phyloP scores from a whole-genome alignment of 2,113 vertebrate species.

The Pseudolaguvia tuberculata region DNA sequence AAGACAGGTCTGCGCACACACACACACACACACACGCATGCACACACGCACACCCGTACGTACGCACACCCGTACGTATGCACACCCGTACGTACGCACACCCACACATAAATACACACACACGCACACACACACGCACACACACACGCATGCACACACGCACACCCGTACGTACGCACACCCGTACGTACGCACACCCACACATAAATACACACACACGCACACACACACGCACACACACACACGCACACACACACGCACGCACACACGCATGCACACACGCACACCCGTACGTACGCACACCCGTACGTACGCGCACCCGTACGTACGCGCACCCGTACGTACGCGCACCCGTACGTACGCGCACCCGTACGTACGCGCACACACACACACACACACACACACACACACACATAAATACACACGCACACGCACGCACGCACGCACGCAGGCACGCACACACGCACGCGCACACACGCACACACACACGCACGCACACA shows the following conservation, averaged over 20 bases:
- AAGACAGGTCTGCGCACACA: constrained; percentile 77
- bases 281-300: too few species aligned
- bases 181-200: too few species aligned
- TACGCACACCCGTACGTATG: constrained; percentile 24
- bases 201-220: constrained; percentile 36
- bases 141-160: constrained; percentile 22
- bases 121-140: constrained; percentile 43
- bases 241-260: constrained; percentile 22
- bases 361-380: constrained; percentile 25
- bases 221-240: constrained; percentile 44
- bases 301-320: too few species aligned
- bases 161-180: constrained; percentile 29
- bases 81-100: neutral
- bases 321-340: constrained; percentile 39
- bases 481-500: too few species aligned
- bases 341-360: constrained; percentile 31
- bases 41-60: constrained; percentile 40
- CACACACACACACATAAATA: too few species aligned
- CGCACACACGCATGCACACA: neutral
- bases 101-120: too few species aligned
- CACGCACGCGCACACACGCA: neutral
- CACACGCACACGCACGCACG: constrained; percentile 42
- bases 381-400: too few species aligned
- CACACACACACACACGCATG: constrained; percentile 32
- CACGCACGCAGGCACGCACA: constrained; percentile 28